phyloP scores from a whole-genome alignment of 2,888 invertebrate genomes.

The Cataglyphis cursor region DNA sequence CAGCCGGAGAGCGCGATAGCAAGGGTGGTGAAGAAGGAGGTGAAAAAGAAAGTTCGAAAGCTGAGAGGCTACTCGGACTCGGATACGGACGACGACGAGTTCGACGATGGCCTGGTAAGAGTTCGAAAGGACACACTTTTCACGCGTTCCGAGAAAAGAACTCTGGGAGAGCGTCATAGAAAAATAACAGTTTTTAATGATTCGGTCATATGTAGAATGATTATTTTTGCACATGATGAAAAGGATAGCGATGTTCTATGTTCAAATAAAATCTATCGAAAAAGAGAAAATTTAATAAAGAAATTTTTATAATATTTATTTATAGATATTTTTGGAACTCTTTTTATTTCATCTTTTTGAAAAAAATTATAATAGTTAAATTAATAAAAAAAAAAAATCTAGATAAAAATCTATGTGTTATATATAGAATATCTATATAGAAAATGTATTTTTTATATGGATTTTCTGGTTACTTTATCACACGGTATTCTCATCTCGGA shows the following conservation, averaged over 20 bases:
- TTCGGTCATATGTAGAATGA: neutral
- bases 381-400: neutral
- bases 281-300: neutral
- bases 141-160: slow-evolving; percentile 11
- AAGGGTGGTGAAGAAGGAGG: slow-evolving; percentile 88
- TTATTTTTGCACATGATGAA: neutral
- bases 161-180: too few species aligned
- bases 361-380: neutral
- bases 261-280: neutral
- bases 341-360: neutral
- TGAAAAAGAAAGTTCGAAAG: slow-evolving; percentile 87
- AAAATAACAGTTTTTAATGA: neutral
- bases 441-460: neutral
- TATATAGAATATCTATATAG: neutral
- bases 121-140: slow-evolving; percentile 46
- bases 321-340: neutral
- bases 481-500: slow-evolving; percentile 3
- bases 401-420: neutral
- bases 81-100: slow-evolving; percentile 90
- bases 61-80: slow-evolving; percentile 86
- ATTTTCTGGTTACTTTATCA: neutral
- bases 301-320: neutral
- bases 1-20: slow-evolving; percentile 90
- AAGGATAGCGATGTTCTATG: neutral
- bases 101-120: slow-evolving; percentile 92